Base-by-base conservation (phyloP, 2,797 vertebrate species). In the Myotis findleyi region DNA sequence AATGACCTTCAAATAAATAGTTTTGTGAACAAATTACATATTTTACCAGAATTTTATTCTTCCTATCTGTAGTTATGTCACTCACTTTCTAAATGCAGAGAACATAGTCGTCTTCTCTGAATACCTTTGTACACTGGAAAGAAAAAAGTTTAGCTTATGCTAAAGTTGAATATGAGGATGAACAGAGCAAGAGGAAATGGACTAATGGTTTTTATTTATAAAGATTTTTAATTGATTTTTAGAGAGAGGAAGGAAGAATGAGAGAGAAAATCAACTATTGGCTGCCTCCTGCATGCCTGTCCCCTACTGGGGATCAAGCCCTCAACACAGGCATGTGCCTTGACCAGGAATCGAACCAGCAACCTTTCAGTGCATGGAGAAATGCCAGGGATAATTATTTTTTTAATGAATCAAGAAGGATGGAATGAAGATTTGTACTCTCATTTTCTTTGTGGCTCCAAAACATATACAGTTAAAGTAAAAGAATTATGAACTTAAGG, bases 21-120 rank as follows among this genome's bases (percentile, higher is more conserved):
- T 69, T 95, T 96, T 98, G 89, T 90, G 71, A 96, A 90, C 73
- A 97, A 98, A 98, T 98, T 97, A 91, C 66, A 96, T 51, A 97
- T 81, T 89, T 97, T 59, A 55, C 73, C 79, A 94, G 79, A 83
- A 55, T 97, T 89, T 95, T 79, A 93, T 95, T 97, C 90, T 95
- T 94, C 71, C 38, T 73, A 51, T 97, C 76, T 92, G 69, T 87
- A 90, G 68, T 91, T 90, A 93, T 89, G 95, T 97, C 51, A 64
- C 49, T 93, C 59, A 83, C 30, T 72, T 96, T 91, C 87, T 94
- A 95, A 95, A 80, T 96, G 30, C 57, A 89, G 59, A 80, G 38
- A 87, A 30, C 41, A 80, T 44, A 33, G 82, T 87, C 30, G 89
- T 84, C 25, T 21, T 91, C 57, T 89, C n/a, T 13, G 85, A 92